Evolutionary conservation across 2,888 invertebrate species (phyloP).

Genomic region (Odontomyia ornata): DNA sequence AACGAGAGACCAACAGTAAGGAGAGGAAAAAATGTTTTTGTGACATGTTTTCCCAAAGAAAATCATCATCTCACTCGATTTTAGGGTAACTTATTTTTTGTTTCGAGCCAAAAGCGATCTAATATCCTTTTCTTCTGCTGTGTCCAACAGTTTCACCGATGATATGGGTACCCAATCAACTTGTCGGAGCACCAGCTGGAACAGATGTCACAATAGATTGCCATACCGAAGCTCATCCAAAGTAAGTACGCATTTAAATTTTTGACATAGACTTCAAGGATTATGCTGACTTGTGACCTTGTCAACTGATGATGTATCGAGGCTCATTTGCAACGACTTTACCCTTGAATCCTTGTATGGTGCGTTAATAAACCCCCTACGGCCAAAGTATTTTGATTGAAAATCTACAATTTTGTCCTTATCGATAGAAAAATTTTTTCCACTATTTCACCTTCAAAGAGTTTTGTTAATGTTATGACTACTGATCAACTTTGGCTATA

Average conservation of each 20-base stretch:
- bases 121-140: constrained; percentile 10
- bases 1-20: not conserved
- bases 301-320: too few species aligned
- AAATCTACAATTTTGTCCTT: too few species aligned
- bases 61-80: constrained; percentile 28
- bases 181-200: constrained; percentile 89
- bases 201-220: constrained; percentile 93
- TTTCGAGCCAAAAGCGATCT: constrained; percentile 1
- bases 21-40: constrained; percentile 20
- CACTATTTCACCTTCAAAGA: too few species aligned
- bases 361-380: too few species aligned
- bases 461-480: too few species aligned
- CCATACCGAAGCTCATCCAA: constrained; percentile 90
- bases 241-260: constrained; percentile 57
- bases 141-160: constrained; percentile 81
- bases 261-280: too few species aligned
- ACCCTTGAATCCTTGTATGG: too few species aligned
- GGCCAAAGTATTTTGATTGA: too few species aligned
- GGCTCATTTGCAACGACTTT: too few species aligned
- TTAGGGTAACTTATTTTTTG: constrained; percentile 15
- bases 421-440: too few species aligned
- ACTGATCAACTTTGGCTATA: too few species aligned
- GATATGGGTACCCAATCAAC: constrained; percentile 94
- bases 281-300: too few species aligned
- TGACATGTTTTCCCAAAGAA: constrained; percentile 30